A percentile compares a stretch with the other conserved stretches of the same genome.
Conservation (phyloP, 2,797 vertebrate genomes). For the Menidia menidia region DNA sequence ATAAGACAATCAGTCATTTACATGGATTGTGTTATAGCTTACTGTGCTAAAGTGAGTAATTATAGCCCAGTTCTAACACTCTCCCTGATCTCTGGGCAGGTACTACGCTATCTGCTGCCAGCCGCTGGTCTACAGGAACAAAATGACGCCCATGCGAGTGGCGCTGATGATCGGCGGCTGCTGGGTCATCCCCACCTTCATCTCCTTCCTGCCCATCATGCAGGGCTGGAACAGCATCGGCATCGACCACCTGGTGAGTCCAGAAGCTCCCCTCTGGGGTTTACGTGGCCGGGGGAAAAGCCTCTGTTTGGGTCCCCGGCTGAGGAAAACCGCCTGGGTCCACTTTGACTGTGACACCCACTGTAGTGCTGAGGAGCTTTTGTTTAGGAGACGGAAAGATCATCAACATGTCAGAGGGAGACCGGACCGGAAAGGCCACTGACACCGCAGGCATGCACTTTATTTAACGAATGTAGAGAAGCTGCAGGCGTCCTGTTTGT, state of each 20-base stretch:
- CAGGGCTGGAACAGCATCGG: constrained; percentile 99
- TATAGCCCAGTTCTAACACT: background rate
- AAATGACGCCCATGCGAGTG: constrained; percentile 96
- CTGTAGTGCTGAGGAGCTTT: background rate
- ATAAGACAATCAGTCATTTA: too few relatives aligned
- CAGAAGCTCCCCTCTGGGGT: constrained; percentile 15
- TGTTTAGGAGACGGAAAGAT: constrained; percentile 45
- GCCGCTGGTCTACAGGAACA: constrained; percentile 96
- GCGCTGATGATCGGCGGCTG: constrained; percentile 95
- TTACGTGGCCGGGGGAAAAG: background rate
- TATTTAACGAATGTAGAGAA: too few relatives aligned
- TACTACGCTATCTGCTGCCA: constrained; percentile 99
- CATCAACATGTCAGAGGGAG: constrained; percentile 42
- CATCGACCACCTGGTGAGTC: constrained; percentile 92
- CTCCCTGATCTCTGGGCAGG: constrained; percentile 72
- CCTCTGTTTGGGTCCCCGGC: constrained; percentile 1
- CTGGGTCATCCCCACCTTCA: constrained; percentile 96
- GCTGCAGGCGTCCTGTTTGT: too few relatives aligned
- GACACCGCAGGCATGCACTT: constrained; percentile 6
- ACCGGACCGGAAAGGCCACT: constrained; percentile 7
- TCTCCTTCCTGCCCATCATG: constrained; percentile 99
- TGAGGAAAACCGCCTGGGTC: constrained; percentile 15
- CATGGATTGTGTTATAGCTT: too few relatives aligned
- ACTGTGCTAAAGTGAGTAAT: too few relatives aligned
- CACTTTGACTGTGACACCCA: constrained; percentile 2